Percentiles rank a stretch among this genome's conserved stretches.
These are phyloP conservation scores for Sturnus vulgaris DNA, from an alignment of 2,113 vertebrate species.

Conservation along the genomic window DNA sequence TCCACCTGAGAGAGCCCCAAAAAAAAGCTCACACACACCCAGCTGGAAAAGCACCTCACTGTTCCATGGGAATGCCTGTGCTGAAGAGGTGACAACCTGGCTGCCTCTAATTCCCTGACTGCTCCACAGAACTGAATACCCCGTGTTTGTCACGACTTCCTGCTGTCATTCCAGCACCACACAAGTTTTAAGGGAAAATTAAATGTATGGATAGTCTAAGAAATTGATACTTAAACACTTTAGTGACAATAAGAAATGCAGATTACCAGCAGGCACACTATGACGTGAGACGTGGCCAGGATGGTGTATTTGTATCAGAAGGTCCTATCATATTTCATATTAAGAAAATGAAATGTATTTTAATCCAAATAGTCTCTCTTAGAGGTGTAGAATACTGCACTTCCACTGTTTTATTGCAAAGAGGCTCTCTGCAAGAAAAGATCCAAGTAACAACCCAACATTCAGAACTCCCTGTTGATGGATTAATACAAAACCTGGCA, in stretches of 20 bases:
- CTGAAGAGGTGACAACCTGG: background rate
- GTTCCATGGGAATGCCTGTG: rapidly evolving
- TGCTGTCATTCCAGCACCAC: background rate
- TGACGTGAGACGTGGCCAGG: background rate
- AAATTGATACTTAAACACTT: background rate
- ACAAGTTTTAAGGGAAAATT: background rate
- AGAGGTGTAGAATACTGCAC: background rate
- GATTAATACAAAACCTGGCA: background rate
- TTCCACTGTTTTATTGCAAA: background rate
- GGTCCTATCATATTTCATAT: background rate
- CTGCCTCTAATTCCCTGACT: background rate
- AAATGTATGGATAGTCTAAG: background rate
- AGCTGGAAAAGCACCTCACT: background rate
- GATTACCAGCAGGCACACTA: background rate
- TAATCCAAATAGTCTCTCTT: background rate
- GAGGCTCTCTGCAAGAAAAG: background rate
- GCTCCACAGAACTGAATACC: background rate
- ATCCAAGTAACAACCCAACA: rapidly evolving
- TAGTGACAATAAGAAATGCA: background rate
- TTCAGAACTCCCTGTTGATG: background rate
- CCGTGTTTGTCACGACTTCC: background rate
- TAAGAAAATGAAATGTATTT: background rate
- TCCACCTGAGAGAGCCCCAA: background rate
- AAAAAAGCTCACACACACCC: background rate
- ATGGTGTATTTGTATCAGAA: background rate